Percentiles rank a stretch among this genome's conserved stretches.
These are phyloP conservation scores for Ceratothoa steindachneri DNA, from an alignment of 2,888 invertebrate species.

Conservation along the genomic window DNA sequence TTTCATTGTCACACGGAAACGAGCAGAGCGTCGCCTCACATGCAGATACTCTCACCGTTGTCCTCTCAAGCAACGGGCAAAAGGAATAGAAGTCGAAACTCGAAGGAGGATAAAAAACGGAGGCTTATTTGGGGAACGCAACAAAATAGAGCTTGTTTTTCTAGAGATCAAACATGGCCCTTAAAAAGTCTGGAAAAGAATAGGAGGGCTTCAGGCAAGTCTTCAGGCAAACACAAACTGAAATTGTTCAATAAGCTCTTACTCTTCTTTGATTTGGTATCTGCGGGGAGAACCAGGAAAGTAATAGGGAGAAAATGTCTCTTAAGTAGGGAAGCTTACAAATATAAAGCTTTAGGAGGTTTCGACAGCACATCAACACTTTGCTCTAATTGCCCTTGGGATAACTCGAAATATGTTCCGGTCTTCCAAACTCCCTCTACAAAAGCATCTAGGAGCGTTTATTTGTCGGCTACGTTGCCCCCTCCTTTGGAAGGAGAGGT, in stretches of 20 bases:
- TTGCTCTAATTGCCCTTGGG: neutral
- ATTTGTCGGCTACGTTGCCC: neutral
- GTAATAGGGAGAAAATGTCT: too few relatives aligned
- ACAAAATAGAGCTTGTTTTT: neutral
- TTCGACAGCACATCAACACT: neutral
- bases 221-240: neutral
- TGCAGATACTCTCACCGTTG: neutral
- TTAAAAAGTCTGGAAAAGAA: neutral
- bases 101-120: neutral
- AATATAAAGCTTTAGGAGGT: neutral
- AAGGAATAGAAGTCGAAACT: neutral
- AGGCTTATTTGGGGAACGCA: neutral
- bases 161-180: neutral
- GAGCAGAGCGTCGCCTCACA: neutral
- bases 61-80: neutral
- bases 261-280: neutral
- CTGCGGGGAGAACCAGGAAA: neutral
- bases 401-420: neutral
- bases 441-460: neutral
- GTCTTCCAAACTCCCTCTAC: neutral
- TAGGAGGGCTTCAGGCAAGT: neutral
- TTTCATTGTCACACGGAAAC: neutral
- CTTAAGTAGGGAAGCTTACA: neutral
- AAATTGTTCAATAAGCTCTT: neutral
- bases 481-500: neutral